Evolutionary conservation across 1,140 invertebrate genomes (phyloP), one percentile per base, ranked within the genome.

Genomic region (Tetramorium parvispinum): DNA sequence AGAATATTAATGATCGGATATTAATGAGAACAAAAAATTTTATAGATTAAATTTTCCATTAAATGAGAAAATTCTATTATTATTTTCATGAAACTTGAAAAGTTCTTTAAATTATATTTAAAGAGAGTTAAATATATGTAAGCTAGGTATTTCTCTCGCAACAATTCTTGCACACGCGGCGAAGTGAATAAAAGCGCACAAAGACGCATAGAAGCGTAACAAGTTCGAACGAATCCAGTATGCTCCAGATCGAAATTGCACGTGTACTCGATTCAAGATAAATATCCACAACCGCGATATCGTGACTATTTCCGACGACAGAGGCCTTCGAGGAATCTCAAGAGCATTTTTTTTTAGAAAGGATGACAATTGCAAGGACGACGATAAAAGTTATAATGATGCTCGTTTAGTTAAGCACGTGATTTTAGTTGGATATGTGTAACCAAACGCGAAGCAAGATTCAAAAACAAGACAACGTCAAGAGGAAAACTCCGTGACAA

Each of bases 391-490:
- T 3, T 46, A 27, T 46, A 73, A 83, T 21, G 68, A 61, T 73
- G 53, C 53, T 73, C 18, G 27, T 75, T 83, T 75, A 57, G 53
- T 27, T 8, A 13, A 71, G 40, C 8, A 32, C 37, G 32, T 53
- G 49, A 79, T 63, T 68, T 32, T 7, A 65, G 27, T 63, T 24
- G 11, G 46, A 43, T 24, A 59, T 16, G 13, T 51, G 24, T 73
- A 70, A 70, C 13, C 37, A 83, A 75, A 73, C 40, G 53, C 40
- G 13, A 4, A 32, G 13, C 11, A 49, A n/a, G 3, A 13, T 75
- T 83, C n/a, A 73, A 83, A 83, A 75, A 83, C 11, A 32, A 32
- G 32, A 43, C 24, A 83, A 75, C 27, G 57, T 83, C 37, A 46
- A 75, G 18, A 71, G 8, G 32, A 16, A 70, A 71, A 49, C 6